Percentiles rank a stretch among this genome's conserved stretches.
These are phyloP conservation scores for Otolemur crassicaudatus DNA, from an alignment of 2,797 vertebrate species.

Conservation along the genomic window DNA sequence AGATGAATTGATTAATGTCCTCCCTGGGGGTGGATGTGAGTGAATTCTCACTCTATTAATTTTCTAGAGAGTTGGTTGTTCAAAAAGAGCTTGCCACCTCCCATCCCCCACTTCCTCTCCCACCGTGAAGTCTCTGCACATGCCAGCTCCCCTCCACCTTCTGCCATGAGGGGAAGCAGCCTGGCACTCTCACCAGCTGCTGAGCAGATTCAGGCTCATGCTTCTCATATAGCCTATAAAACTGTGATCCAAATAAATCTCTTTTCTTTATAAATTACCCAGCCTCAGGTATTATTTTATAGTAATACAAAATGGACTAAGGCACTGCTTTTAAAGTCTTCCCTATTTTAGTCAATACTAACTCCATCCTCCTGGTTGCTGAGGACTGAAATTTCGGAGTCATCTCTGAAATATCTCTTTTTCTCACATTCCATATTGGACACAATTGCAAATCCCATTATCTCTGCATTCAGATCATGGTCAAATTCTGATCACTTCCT, in stretches of 20 bases:
- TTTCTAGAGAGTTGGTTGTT: neutral
- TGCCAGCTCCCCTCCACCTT: neutral
- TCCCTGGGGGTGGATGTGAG: neutral
- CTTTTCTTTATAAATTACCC: neutral
- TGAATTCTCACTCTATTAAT: neutral
- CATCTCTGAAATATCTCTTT: neutral
- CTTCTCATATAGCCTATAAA: neutral
- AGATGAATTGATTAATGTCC: neutral
- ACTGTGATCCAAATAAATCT: neutral
- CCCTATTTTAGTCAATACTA: neutral
- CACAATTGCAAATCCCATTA: neutral
- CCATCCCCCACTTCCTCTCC: neutral
- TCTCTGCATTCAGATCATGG: neutral
- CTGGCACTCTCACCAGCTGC: neutral
- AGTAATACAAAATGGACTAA: neutral
- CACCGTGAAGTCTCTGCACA: neutral
- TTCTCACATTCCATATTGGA: neutral
- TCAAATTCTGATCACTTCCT: neutral
- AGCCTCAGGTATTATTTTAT: neutral
- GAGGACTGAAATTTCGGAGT: neutral
- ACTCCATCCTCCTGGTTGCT: neutral
- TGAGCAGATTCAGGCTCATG: neutral
- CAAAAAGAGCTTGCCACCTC: neutral
- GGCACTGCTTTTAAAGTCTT: neutral
- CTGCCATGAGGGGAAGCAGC: neutral